These are phyloP conservation scores for Graptemys geographica DNA, from an alignment of 2,797 vertebrate genomes.

Conservation along the genomic window DNA sequence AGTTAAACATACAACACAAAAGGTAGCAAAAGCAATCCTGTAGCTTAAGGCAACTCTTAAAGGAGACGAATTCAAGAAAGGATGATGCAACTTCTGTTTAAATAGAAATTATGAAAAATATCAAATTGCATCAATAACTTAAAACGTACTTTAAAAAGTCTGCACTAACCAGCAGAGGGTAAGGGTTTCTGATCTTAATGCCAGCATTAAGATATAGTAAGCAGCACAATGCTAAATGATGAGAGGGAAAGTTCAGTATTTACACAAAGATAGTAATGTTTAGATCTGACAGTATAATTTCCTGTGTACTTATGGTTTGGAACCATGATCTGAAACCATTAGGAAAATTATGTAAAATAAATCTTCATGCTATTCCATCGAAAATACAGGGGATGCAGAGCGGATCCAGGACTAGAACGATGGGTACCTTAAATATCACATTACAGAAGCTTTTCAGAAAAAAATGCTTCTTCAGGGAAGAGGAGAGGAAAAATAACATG, in stretches of 20 bases:
- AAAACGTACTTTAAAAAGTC: constrained; percentile 84
- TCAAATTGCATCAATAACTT: constrained; percentile 93
- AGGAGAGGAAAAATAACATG: constrained; percentile 23
- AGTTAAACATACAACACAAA: constrained; percentile 85
- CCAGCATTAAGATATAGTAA: constrained; percentile 92
- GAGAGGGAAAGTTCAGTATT: constrained; percentile 74
- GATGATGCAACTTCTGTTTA: constrained; percentile 88
- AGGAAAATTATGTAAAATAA: constrained; percentile 74
- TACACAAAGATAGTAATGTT: constrained; percentile 75
- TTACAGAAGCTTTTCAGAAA: constrained; percentile 71
- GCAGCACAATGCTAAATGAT: constrained; percentile 76
- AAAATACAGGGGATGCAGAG: constrained; percentile 74
- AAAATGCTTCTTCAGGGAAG: constrained; percentile 63
- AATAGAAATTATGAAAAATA: constrained; percentile 86
- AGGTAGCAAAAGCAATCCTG: constrained; percentile 85
- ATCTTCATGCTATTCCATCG: constrained; percentile 69
- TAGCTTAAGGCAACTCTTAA: constrained; percentile 86
- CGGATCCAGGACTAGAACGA: constrained; percentile 55
- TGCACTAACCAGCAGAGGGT: constrained; percentile 78
- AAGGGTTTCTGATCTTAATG: constrained; percentile 89
- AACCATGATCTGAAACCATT: constrained; percentile 69
- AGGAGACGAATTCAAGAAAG: constrained; percentile 81
- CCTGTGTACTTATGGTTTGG: constrained; percentile 70
- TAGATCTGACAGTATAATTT: constrained; percentile 69
- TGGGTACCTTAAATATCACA: constrained; percentile 65